Base-by-base conservation (phyloP, 2,113 vertebrate species). In the Cyprinodon variegatus region DNA sequence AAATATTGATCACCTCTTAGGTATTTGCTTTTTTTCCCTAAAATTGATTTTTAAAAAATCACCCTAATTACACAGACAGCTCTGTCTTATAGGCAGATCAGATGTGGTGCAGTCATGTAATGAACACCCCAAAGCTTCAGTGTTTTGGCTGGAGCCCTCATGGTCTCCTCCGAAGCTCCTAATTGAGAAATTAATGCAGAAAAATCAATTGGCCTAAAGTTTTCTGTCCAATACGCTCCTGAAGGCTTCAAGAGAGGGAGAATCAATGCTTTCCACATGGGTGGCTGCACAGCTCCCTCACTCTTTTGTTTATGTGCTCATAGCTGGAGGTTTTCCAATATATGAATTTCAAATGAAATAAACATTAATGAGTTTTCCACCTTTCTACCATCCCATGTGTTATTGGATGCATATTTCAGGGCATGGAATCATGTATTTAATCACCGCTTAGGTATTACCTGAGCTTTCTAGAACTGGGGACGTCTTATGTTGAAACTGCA, bases 121-220 rank as follows among this genome's bases (percentile, higher is more conserved):
- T 59, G 38, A 38, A 68, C 46, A 68, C 84, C 88, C 84, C 83
- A 82, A 78, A 85, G 86, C 86, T 74, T 82, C 70, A 75, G 72
- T 84, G 86, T 83, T 86, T 72, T 68, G 76, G 75, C 86, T 82
- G 61, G 72, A 81, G 84, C 85, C 86, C 86, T 85, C 43, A 57
- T 82, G 80, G 88, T 88, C 81, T 72, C 80, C 72, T 83, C 79
- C 81, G 65, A 84, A 82, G 78, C 77, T 76, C 87, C 86, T 93
- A 91, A 94, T 94, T 94, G 91, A 92, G 86, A 94, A 94, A 94
- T 91, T 67, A 94, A 93, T 90, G 88, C 89, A 91, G 88, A 83
- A 93, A 93, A 94, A 94, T 94, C 91, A 89, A 94, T 93, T 82
- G 86, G 87, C 90, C 89, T 88, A 82, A 90, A 88, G 88, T 92